Evolutionary conservation across 1,140 invertebrate genomes (phyloP).

Genomic region (Lethocerus indicus): DNA sequence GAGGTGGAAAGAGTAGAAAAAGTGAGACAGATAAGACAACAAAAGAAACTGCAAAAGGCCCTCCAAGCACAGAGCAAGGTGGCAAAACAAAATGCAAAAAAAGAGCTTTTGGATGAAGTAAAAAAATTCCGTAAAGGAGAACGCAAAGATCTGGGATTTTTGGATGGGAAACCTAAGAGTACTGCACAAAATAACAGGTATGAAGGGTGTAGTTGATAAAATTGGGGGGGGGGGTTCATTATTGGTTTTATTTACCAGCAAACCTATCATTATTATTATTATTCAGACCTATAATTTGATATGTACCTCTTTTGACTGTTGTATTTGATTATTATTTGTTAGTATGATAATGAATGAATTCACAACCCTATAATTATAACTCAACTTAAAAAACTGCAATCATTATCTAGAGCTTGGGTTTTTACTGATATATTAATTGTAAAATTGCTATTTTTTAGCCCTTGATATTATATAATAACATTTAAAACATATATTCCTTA

Average conservation of each 20-base stretch:
- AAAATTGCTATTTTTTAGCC: too few relatives aligned
- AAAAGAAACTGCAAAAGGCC: slow-evolving; percentile 85
- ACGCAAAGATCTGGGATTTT: slow-evolving; percentile 59
- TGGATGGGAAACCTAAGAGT: slow-evolving; percentile 31
- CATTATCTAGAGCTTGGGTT: too few relatives aligned
- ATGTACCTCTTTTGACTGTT: neutral
- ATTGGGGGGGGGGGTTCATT: neutral
- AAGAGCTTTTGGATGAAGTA: slow-evolving; percentile 63
- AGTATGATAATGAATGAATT: neutral
- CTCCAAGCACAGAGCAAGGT: slow-evolving; percentile 69
- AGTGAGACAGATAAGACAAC: slow-evolving; percentile 69
- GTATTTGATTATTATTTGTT: neutral
- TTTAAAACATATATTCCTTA: too few relatives aligned
- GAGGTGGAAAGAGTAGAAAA: slow-evolving; percentile 73
- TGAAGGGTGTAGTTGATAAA: neutral
- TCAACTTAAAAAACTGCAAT: too few relatives aligned
- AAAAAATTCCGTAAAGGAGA: slow-evolving; percentile 75
- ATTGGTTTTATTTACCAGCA: neutral
- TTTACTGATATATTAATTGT: too few relatives aligned
- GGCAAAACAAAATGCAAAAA: slow-evolving; percentile 58
- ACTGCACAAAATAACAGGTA: neutral
- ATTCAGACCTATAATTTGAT: neutral
- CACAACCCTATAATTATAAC: too few relatives aligned
- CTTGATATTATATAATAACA: too few relatives aligned
- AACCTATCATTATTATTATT: neutral